These are phyloP conservation scores for Diacarnus erythraeanus DNA, from an alignment of 37 sponge, comb jelly and placozoan species.

Conservation along the genomic window DNA sequence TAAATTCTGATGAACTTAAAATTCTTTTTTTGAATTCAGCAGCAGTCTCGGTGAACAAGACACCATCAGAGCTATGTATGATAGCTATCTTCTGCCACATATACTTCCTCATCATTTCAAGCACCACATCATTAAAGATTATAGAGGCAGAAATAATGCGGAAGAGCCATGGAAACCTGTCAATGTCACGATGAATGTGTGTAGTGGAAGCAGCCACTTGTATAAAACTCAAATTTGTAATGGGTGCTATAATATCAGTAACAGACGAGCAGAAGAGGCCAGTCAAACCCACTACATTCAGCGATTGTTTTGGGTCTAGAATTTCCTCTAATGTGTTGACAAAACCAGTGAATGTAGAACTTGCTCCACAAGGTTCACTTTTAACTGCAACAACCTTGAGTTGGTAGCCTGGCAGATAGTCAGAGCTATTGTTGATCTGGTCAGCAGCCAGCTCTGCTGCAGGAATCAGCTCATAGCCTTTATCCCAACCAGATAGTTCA, in stretches of 20 bases:
- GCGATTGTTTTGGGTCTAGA: background rate
- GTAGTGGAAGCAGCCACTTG: slow-evolving; percentile 34
- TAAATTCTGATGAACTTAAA: background rate
- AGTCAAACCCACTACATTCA: slow-evolving; percentile 24
- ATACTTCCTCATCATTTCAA: slow-evolving; percentile 19
- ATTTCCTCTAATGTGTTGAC: background rate
- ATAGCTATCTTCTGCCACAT: slow-evolving; percentile 17
- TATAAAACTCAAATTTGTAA: slow-evolving; percentile 4
- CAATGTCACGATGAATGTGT: background rate
- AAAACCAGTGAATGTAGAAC: background rate
- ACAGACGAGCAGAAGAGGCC: slow-evolving; percentile 37
- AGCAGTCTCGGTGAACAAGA: slow-evolving; percentile 13
- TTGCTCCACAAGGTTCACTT: slow-evolving; percentile 22
- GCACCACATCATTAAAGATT: slow-evolving; percentile 16
- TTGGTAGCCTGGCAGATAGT: slow-evolving; percentile 24
- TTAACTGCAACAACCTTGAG: slow-evolving; percentile 30
- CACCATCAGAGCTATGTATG: background rate
- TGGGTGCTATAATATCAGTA: slow-evolving; percentile 17
- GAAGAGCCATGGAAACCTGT: slow-evolving; percentile 1
- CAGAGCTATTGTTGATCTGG: slow-evolving; percentile 39
- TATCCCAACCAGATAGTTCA: slow-evolving; percentile 5
- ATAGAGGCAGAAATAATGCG: slow-evolving; percentile 9
- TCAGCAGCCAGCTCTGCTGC: slow-evolving; percentile 47
- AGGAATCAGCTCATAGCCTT: slow-evolving; percentile 36
- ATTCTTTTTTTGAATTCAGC: background rate